A percentile compares a stretch with the other conserved stretches of the same genome.
These are phyloP conservation scores for Euphysa ruthae DNA, from an alignment of 30 jellyfish, hydroid and myxozoan genomes.

Conservation along the genomic window DNA sequence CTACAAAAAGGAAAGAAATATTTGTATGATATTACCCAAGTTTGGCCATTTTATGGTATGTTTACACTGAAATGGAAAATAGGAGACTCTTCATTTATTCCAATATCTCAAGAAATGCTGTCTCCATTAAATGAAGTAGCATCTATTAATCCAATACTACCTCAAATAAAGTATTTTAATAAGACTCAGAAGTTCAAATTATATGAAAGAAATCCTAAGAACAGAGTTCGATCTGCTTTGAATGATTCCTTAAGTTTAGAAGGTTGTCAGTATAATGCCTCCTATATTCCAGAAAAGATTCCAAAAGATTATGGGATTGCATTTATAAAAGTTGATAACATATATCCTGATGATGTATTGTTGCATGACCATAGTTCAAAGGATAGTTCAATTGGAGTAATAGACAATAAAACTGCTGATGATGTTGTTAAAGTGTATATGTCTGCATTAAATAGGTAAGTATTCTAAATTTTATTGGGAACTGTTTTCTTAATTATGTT, in stretches of 20 bases:
- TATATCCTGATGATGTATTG: constrained; percentile 39
- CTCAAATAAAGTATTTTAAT: constrained; percentile 14
- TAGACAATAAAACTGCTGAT: constrained; percentile 6
- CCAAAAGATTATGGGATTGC: constrained; percentile 33
- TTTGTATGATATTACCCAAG: constrained; percentile 13
- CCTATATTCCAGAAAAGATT: constrained; percentile 7
- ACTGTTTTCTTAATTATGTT: too few relatives aligned
- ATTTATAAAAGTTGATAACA: constrained; percentile 31
- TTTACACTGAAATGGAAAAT: constrained; percentile 16
- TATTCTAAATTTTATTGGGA: neutral
- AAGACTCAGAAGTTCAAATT: neutral
- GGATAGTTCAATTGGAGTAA: neutral
- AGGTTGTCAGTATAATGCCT: constrained; percentile 43
- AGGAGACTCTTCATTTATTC: neutral
- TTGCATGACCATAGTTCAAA: constrained; percentile 3
- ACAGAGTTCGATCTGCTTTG: neutral
- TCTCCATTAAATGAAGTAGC: neutral
- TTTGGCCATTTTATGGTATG: neutral
- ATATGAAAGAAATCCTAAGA: neutral
- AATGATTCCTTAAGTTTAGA: constrained; percentile 2
- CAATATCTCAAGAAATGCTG: constrained; percentile 7
- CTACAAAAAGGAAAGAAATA: constrained; percentile 9
- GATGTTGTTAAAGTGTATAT: neutral
- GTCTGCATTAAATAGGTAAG: constrained; percentile 14
- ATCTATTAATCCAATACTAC: constrained; percentile 4